Conservation (phyloP, 2,113 vertebrate species). For the Hoplias malabaricus region DNA sequence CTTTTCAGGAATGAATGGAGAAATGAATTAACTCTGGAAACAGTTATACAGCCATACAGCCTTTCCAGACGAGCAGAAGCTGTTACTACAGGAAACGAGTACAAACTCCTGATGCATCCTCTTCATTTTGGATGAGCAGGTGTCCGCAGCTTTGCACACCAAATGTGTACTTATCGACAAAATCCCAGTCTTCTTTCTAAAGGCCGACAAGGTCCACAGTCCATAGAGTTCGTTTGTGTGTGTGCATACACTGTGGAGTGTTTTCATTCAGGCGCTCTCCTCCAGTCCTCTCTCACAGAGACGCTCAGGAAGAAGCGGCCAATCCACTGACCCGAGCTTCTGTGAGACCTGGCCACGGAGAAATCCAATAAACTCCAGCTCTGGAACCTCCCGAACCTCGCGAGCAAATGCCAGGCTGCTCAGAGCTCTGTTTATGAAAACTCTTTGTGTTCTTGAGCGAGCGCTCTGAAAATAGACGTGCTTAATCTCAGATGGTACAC, state of each 20-base stretch:
- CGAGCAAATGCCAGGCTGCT: conserved; percentile 2
- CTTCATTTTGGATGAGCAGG: too few relatives aligned
- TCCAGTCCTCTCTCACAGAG: neutral
- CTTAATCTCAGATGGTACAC: neutral
- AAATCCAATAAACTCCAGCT: conserved; percentile 38
- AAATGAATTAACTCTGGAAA: too few relatives aligned
- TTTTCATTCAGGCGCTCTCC: neutral
- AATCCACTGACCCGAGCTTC: conserved; percentile 22
- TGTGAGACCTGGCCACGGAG: conserved; percentile 14
- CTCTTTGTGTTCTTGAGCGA: too few relatives aligned
- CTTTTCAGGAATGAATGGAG: too few relatives aligned
- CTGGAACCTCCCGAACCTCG: conserved; percentile 22
- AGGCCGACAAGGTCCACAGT: neutral
- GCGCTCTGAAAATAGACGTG: neutral
- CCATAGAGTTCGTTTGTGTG: neutral
- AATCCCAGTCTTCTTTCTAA: too few relatives aligned
- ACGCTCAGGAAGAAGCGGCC: conserved; percentile 21
- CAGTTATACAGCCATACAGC: too few relatives aligned
- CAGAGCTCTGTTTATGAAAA: neutral
- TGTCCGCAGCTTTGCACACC: too few relatives aligned
- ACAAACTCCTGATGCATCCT: too few relatives aligned
- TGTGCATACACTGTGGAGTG: neutral
- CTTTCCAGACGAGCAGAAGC: too few relatives aligned
- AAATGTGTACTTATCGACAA: too few relatives aligned
- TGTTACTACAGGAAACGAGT: too few relatives aligned